Evolutionary conservation across 2,888 invertebrate genomes (phyloP).

Genomic region (Axea sp.): DNA sequence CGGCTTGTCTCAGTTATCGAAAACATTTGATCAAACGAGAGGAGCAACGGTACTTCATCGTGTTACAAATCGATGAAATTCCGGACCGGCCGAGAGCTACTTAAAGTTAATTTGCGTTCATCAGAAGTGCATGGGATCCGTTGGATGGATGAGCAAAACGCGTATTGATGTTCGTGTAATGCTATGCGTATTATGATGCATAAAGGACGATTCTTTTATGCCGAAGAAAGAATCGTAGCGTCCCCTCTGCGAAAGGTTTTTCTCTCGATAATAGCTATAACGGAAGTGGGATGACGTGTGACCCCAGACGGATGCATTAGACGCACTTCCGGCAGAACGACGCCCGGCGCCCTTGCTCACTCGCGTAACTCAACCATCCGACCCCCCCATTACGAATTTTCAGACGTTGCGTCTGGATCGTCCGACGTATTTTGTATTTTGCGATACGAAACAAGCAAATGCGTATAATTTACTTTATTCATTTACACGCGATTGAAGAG

Average conservation of each 20-base stretch:
- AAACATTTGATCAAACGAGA: neutral
- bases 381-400: conserved; percentile 65
- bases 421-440: conserved; percentile 13
- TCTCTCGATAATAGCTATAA: conserved; percentile 75
- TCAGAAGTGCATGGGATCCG: neutral
- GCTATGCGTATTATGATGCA: conserved; percentile 21
- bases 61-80: conserved; percentile 22
- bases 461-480: too few species aligned
- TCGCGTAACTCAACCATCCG: conserved; percentile 66
- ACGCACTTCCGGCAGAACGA: conserved; percentile 82
- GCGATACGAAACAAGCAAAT: neutral
- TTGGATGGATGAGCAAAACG: conserved; percentile 13
- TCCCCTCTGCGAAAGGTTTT: conserved; percentile 52
- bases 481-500: too few species aligned
- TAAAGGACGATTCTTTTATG: conserved; percentile 22
- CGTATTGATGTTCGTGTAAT: conserved; percentile 11
- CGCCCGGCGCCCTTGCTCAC: conserved; percentile 68
- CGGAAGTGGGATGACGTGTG: conserved; percentile 79
- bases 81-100: neutral
- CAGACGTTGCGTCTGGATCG: conserved; percentile 46
- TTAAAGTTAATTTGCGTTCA: conserved; percentile 15
- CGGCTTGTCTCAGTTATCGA: neutral
- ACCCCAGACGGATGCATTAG: conserved; percentile 82
- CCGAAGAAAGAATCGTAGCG: conserved; percentile 27
- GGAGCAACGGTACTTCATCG: neutral